These are phyloP conservation scores for Capreolus pygargus DNA, from an alignment of 2,113 vertebrate genomes.

Conservation along the genomic window DNA sequence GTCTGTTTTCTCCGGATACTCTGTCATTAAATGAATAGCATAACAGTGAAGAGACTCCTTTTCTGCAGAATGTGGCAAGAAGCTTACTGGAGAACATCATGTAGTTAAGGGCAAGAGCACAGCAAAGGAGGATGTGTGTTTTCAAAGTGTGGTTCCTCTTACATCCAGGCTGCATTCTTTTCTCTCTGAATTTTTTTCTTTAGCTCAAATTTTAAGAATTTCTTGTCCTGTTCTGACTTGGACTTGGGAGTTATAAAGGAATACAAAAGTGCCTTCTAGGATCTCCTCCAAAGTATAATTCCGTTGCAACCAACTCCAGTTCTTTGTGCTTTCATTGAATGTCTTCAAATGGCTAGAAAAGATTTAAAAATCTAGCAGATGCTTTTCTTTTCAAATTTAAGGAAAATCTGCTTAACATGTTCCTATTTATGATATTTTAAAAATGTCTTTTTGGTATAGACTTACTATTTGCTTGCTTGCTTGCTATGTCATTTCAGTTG, in stretches of 20 bases:
- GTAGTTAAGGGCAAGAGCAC: neutral
- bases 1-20: neutral
- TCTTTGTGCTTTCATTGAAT: neutral
- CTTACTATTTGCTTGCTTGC: neutral
- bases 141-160: neutral
- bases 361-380: neutral
- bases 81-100: fast-evolving
- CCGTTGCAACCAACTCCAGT: neutral
- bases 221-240: constrained; percentile 7
- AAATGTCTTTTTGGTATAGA: neutral
- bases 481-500: neutral
- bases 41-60: neutral
- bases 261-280: neutral
- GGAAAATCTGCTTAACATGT: neutral
- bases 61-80: neutral
- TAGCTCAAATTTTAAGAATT: constrained; percentile 1
- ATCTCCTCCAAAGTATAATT: constrained; percentile 31
- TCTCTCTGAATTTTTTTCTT: neutral
- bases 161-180: neutral
- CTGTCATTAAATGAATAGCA: neutral
- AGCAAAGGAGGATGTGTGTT: neutral
- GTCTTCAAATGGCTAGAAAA: constrained; percentile 2
- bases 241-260: constrained; percentile 12
- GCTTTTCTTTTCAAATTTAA: neutral
- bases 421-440: neutral